Conservation (phyloP, 2,888 invertebrate genomes). For the Acanthococcus lagerstroemiae region DNA sequence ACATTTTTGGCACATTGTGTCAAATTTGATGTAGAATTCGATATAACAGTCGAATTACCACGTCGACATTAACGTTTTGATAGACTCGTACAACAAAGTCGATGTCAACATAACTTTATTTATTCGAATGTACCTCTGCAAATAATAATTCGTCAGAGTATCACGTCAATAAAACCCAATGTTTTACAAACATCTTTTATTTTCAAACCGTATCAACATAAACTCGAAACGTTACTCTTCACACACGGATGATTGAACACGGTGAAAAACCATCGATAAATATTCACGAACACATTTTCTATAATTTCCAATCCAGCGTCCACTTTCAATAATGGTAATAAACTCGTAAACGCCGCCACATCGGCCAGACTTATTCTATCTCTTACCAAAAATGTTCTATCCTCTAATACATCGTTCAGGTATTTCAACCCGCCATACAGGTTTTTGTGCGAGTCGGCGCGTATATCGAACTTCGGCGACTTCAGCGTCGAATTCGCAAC, state of each 20-base stretch:
- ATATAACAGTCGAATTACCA: too few relatives aligned
- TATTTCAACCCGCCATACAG: conserved; percentile 36
- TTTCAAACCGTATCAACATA: too few relatives aligned
- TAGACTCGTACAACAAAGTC: too few relatives aligned
- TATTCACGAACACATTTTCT: conserved; percentile 1
- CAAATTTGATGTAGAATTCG: too few relatives aligned
- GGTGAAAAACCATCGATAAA: conserved; percentile 18
- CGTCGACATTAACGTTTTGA: too few relatives aligned
- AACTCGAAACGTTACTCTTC: too few relatives aligned
- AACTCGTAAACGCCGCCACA: conserved; percentile 41
- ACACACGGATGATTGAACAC: conserved; percentile 2
- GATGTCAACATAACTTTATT: too few relatives aligned
- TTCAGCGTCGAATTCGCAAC: conserved; percentile 39
- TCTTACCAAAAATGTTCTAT: conserved; percentile 43
- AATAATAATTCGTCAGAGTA: too few relatives aligned
- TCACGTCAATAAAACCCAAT: too few relatives aligned
- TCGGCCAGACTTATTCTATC: conserved; percentile 44
- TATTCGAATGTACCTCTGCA: too few relatives aligned
- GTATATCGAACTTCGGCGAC: conserved; percentile 33
- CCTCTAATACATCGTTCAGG: conserved; percentile 40
- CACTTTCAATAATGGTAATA: conserved; percentile 33
- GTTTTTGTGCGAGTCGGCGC: conserved; percentile 4
- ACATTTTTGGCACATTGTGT: too few relatives aligned
- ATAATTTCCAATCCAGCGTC: neutral
- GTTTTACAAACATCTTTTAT: too few relatives aligned